Evolutionary conservation across 2,797 vertebrate species (phyloP), one percentile per base, ranked within the genome.

Genomic region (Danio jaintianensis): DNA sequence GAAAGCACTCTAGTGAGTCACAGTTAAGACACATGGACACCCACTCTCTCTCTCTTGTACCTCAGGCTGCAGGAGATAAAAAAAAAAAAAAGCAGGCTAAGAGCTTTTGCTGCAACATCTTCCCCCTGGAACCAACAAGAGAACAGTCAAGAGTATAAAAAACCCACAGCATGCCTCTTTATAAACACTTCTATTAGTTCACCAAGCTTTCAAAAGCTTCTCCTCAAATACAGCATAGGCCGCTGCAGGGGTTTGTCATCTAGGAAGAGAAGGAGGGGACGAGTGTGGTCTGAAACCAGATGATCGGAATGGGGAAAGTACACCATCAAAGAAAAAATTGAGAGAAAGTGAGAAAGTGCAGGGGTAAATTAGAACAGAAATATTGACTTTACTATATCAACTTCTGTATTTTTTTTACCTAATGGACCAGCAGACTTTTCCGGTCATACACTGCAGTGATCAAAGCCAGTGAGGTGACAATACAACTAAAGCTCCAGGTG

Each of bases 151-250:
- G 86, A 89, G 88, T 76, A 79, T 81, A 83, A 91, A 16, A 87
- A 63, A 87, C 84, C 85, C 86, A 90, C 85, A 86, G 82, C 86
- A 88, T 82, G 85, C 87, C 90, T 88, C 71, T 78, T 86, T 84
- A 85, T 87, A 88, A 90, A 90, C 85, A 81, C 86, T 67, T 63
- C 47, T 43, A 86, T 87, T 82, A 58, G 18, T 59, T 58, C 16
- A 43, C 50, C 42, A 45, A 48, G 52, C 20, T 72, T 76, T 64
- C 56, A 75, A 72, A 50, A 13, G 42, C n/a, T 67, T 70, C 56
- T 43, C 36, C 61, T 12, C 61, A 66, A 58, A 83, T 45, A 68
- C 68, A 69, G 55, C 40, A 62, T 20, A 11, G 62, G 78, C 22
- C 64, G 68, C 74, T 74, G 72, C 67, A 80, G 72, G 73, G 67